Evolutionary conservation across 2,797 vertebrate genomes (phyloP), one percentile per base, ranked within the genome.

Genomic region (Lacerta agilis): DNA sequence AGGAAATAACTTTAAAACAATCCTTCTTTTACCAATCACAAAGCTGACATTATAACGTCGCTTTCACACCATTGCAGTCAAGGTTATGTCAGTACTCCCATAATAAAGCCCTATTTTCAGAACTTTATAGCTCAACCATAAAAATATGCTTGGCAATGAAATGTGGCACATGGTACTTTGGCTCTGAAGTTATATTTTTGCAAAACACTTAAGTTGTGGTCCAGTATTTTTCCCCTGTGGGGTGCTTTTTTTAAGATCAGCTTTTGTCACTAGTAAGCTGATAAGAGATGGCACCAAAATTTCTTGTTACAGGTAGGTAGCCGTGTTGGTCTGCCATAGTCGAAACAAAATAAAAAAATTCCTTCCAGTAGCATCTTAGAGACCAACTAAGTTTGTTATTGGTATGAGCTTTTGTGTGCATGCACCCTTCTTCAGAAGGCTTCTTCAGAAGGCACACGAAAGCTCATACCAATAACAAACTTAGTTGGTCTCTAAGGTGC

Each of bases 1-100:
- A 87, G 85, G 36, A 88, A 75, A 89, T 88, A 87, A 61, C 36
- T 84, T 92, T 82, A 94, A 94, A 93, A 83, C 61, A 91, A 84
- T 89, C 66, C 2, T 10, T 83, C 7, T 87, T 85, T 83, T 73
- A 82, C 76, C 43, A 2, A 45, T 41, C 64, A 86, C 15, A 84
- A 17, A 41, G 88, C 55, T 79, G 29, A 8, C 55, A 86, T 81
- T 88, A 45, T 66, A 82, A 84, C n/a, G 73, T 49, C 45, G 23
- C 15, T 93, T 89, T 66, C 72, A 81, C 8, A 85, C 45, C 1
- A 5, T 92, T 89, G 82, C 1, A 86, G 61, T 79, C 36, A 91
- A 91, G 38, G 38, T 85, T 90, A 11, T 90, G 80, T 79, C 83
- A 87, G 36, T 66, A 13, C 61, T 88, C 89, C 55, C 61, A 66